Base-by-base conservation (phyloP, 2,113 vertebrate genomes). In the pig (Sus scrofa) region DNA sequence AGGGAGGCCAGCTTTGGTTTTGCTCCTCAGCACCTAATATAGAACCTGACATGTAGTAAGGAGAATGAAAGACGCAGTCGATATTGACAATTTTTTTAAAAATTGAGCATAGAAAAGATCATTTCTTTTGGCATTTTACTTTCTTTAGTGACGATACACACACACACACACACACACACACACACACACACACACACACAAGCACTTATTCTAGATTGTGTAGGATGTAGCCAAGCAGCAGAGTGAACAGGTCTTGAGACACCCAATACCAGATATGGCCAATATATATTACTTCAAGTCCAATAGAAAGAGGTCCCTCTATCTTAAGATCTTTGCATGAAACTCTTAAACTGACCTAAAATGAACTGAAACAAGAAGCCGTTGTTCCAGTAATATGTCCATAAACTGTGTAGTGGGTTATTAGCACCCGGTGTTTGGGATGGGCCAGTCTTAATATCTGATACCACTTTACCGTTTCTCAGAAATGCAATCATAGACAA, bases 351-450 rank as follows among this genome's bases (percentile, higher is more conserved):
- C 0, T 37, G 0, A 56, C 50, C 32, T 54, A 24, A 74, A 52
- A 18, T 73, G 62, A 85, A 44, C 2, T 13, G 32, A 73, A 26
- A 37, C 2, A 7, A 26, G 24, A 60, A 60, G 7, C 8, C 86
- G 14, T 19, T 30, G 18, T 8, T 73, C n/a, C 56, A 70, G 71
- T 12, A 15, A 12, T 4, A 14, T 0, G 22, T 84, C 19, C 3
- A 0, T 9, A 7, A 7, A 3, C 14, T 15, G 11, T 30, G 6
- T 2, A 60, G 7, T 32, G 19, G 67, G 4, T 58, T 20, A 27
- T n/a, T 3, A 20, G 18, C 32, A 10, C 4, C 44, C 2, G 13
- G 3, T 0, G 2, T 50, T 63, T n/a, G 9, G 15, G 34, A 16
- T 27, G 10, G 13, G 30, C 50, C 20, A 2, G 0, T 9, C 6